Evolutionary conservation across 2,888 invertebrate genomes (phyloP), one percentile per base, ranked within the genome.

Genomic region (Tiphia femorata): DNA sequence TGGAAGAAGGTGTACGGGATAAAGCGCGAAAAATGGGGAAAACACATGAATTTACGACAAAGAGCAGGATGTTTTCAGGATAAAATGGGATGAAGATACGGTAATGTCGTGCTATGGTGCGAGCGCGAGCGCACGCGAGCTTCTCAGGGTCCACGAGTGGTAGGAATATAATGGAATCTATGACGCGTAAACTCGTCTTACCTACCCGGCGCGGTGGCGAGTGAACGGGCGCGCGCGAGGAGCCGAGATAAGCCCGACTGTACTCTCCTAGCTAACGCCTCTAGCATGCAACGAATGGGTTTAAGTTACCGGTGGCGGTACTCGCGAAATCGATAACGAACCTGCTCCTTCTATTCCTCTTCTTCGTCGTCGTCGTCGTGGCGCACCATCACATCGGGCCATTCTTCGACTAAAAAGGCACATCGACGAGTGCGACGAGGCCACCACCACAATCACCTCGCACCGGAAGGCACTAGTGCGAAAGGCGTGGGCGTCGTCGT

Each of bases 111-210:
- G 12, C 23, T n/a, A 48, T 20, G 37, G 35, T 23, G 5, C 46
- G 33, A n/a, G 2, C 29, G 33, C 43, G n/a, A 29, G n/a, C n/a
- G n/a, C n/a, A n/a, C n/a, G n/a, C n/a, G n/a, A n/a, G n/a, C n/a
- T n/a, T n/a, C n/a, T n/a, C n/a, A n/a, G n/a, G n/a, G n/a, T 17
- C 33, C 52, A 40, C 49, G 41, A 54, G 51, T 52, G 29, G 20
- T 33, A 46, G 52, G 20, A 50, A 49, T 64, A 68, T 55, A 68
- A 68, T 65, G 49, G 58, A 53, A 66, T 51, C 63, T 54, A 47
- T 55, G 58, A 51, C 53, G 67, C 65, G 68, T 54, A 68, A 68
- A 56, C 58, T 47, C 56, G 56, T 60, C 65, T 64, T 54, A 50
- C 8, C 47, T 27, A n/a, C n/a, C n/a, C n/a, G n/a, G n/a, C n/a